Base-by-base conservation (phyloP, 2,888 invertebrate genomes). In the Stenolophus ochropezus region DNA sequence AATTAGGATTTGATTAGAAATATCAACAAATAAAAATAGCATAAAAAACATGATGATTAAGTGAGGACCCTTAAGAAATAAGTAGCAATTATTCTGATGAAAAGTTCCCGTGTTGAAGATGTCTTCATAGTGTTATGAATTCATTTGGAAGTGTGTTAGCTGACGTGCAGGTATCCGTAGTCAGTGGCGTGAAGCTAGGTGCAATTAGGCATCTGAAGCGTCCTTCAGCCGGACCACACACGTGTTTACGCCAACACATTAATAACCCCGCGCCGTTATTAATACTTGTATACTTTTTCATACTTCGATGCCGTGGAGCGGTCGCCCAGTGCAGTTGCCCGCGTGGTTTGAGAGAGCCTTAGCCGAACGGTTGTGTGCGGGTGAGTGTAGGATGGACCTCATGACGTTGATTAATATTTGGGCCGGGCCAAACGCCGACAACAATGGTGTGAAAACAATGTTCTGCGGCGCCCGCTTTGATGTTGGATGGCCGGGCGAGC, bases 351-450 rank as follows among this genome's bases (percentile, higher is more conserved):
- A 8, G 21, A 42, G 23, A 25, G 33, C 11, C 33, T 8, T 18
- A 42, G 16, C 27, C 33, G 65, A 69, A 18, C 27, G n/a, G 65
- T 33, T 61, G 21, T 2, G 33, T 4, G 0, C 33, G 65, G 4
- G 18, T 33, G 65, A 27, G 27, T 69, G 65, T 69, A 69, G 73
- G 73, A 49, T 73, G 73, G 85, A 85, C 85, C 86, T 86, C 86
- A 84, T 88, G 88, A 88, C 88, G 86, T 88, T 88, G 88, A 88
- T 88, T 88, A 88, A 88, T 88, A 88, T 88, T 88, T 88, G 87
- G 80, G 87, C 86, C 85, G 86, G 86, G 85, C 87, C 86, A 86
- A 87, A 87, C 87, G 86, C 87, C 85, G 84, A 86, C 85, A 84
- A 88, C 87, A 88, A 87, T 87, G 87, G 87, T 87, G 87, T 87